Evolutionary conservation across 1,140 invertebrate genomes (phyloP).

Genomic region (Mamestra configurata): DNA sequence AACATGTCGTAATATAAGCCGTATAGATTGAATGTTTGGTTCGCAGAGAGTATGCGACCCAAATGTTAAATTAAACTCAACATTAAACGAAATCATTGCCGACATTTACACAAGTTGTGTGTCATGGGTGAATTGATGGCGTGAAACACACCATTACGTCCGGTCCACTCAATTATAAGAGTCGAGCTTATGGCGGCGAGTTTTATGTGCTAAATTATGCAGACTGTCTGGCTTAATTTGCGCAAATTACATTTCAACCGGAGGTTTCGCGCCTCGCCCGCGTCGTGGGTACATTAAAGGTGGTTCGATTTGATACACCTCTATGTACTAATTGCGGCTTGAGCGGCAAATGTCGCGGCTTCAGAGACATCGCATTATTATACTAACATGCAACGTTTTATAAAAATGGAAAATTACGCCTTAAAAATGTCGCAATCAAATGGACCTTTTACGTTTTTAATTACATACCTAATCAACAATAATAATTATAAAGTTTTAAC

Average conservation of each 20-base stretch:
- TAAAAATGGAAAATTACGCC: not conserved
- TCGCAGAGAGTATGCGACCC: not conserved
- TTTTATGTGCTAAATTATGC: constrained; percentile 72
- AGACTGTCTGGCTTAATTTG: constrained; percentile 71
- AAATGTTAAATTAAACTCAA: constrained; percentile 18
- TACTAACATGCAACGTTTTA: not conserved
- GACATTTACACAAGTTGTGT: constrained; percentile 42
- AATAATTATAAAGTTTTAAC: not conserved
- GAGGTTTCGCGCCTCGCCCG: constrained; percentile 49
- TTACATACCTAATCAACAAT: constrained; percentile 10
- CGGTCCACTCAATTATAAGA: constrained; percentile 68
- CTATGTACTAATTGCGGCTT: not conserved
- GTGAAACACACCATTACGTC: constrained; percentile 67
- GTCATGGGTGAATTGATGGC: constrained; percentile 57
- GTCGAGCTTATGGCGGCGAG: constrained; percentile 65
- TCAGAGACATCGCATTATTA: not conserved
- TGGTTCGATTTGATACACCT: constrained; percentile 40
- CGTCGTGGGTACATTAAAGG: constrained; percentile 47
- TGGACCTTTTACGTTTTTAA: not conserved
- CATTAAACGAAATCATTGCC: constrained; percentile 25
- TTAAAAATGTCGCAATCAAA: not conserved
- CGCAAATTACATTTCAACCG: constrained; percentile 62
- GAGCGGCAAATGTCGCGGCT: not conserved
- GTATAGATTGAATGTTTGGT: not conserved
- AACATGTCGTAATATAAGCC: not conserved